Evolutionary conservation across 2,797 vertebrate genomes (phyloP).

Genomic region (Merluccius polli): DNA sequence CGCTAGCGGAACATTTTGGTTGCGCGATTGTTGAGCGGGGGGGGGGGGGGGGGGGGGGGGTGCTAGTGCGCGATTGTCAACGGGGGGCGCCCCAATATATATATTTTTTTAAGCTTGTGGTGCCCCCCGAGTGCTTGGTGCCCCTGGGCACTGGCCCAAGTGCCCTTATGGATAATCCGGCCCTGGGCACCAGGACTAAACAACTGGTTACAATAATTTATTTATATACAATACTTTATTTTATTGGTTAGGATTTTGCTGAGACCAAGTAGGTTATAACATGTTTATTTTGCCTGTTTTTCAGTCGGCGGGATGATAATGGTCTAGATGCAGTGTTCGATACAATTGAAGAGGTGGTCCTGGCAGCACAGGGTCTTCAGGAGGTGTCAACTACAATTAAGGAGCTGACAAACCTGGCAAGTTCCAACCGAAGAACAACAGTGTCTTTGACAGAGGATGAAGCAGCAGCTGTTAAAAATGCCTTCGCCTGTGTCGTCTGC

Average conservation of each 20-base stretch:
- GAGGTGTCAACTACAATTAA: conserved; percentile 3
- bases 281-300: neutral
- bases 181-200: no score
- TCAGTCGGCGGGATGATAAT: neutral
- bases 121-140: no score
- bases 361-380: conserved; percentile 3
- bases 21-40: no score
- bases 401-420: neutral
- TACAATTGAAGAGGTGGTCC: conserved; percentile 2
- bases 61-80: no score
- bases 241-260: neutral
- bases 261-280: neutral
- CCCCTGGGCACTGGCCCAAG: no score
- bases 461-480: neutral
- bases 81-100: no score
- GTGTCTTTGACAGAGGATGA: neutral
- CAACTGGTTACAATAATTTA: no score
- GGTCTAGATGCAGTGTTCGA: neutral
- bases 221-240: no score
- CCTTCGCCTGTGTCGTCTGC: neutral
- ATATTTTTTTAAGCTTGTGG: no score
- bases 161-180: no score
- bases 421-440: conserved; percentile 1
- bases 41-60: no score
- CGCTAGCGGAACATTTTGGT: no score